Evolutionary conservation across 2,113 vertebrate genomes (phyloP).

Genomic region (Macaca fascicularis): T2T-MFA8v1.1 NC_088379.1:2394501-2395000

Average conservation of each 20-base stretch:
- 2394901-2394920: constrained; percentile 42
- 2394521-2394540: not conserved
- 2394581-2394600: constrained; percentile 30
- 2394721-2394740: constrained; percentile 82
- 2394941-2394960: not conserved
- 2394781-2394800: constrained; percentile 88
- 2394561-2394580: not conserved
- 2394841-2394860: constrained; percentile 86
- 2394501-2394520: not conserved
- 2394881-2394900: not conserved
- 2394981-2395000: too few relatives aligned
- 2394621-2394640: constrained; percentile 87
- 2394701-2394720: constrained; percentile 83
- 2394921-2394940: not conserved
- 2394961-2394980: not conserved
- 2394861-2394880: constrained; percentile 55
- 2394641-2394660: constrained; percentile 87
- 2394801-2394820: constrained; percentile 88
- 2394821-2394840: constrained; percentile 87
- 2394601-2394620: constrained; percentile 82
- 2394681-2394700: constrained; percentile 83
- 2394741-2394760: constrained; percentile 80
- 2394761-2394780: constrained; percentile 84
- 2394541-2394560: not conserved
- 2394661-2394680: constrained; percentile 83